phyloP scores from a whole-genome alignment of 2,113 vertebrate species.

The Hippocampus abdominalis region DNA sequence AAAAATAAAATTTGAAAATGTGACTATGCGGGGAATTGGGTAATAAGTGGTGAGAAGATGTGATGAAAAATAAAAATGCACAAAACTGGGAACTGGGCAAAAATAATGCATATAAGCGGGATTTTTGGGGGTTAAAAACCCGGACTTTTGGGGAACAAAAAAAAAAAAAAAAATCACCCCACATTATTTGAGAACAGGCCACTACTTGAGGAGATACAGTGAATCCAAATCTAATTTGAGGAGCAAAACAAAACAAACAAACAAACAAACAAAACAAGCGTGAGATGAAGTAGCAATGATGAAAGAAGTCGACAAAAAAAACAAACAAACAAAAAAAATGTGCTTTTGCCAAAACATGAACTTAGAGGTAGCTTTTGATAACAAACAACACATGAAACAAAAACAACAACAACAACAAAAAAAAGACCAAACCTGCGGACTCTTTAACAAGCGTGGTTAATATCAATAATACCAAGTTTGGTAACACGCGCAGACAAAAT shows the following conservation, averaged over 20 bases:
- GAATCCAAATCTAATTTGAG: background rate
- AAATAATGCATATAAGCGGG: too few relatives aligned
- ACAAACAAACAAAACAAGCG: constrained; percentile 60
- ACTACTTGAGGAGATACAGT: background rate
- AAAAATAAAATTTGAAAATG: background rate
- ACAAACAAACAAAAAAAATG: constrained; percentile 60
- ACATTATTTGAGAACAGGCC: background rate
- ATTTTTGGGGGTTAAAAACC: too few relatives aligned
- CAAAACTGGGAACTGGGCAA: background rate
- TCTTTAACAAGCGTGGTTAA: constrained; percentile 70
- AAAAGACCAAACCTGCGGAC: constrained; percentile 70
- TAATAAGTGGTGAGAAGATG: background rate
- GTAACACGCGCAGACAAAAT: constrained; percentile 67
- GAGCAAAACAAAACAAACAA: constrained; percentile 1
- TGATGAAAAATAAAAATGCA: background rate
- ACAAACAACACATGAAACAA: background rate
- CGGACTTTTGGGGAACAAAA: background rate
- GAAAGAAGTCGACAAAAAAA: constrained; percentile 61
- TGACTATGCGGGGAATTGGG: background rate
- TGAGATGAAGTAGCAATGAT: constrained; percentile 77
- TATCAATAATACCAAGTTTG: constrained; percentile 78
- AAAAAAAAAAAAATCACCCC: background rate
- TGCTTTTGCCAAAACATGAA: constrained; percentile 52
- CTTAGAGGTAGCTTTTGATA: constrained; percentile 94
- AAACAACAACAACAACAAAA: constrained; percentile 37